These are phyloP conservation scores for Falcaria lacertinaria DNA, from an alignment of 2,888 invertebrate genomes.

Conservation along the genomic window DNA sequence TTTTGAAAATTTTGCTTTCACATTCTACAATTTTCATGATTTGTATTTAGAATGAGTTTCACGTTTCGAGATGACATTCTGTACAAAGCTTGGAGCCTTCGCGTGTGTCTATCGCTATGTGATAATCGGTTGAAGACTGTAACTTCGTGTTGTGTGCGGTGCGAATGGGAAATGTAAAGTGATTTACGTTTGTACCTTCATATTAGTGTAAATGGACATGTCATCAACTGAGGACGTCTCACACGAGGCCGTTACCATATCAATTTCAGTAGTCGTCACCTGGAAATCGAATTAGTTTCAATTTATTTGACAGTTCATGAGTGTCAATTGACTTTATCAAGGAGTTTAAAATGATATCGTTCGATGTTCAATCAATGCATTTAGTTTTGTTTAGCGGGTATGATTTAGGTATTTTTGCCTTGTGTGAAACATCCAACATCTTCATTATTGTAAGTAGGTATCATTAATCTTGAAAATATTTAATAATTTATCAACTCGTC, in stretches of 20 bases:
- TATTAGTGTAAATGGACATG: constrained; percentile 42
- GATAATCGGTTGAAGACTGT: constrained; percentile 73
- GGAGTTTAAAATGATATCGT: background rate
- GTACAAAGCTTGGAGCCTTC: constrained; percentile 33
- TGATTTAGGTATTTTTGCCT: too few relatives aligned
- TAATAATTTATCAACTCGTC: background rate
- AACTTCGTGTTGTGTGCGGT: constrained; percentile 64
- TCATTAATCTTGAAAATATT: background rate
- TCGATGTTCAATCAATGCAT: background rate
- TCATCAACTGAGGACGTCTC: constrained; percentile 23
- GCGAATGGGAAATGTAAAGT: constrained; percentile 57
- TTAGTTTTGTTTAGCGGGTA: too few relatives aligned
- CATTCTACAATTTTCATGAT: too few relatives aligned
- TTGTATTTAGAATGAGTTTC: background rate
- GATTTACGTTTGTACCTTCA: constrained; percentile 57
- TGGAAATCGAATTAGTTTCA: background rate
- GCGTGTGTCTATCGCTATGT: constrained; percentile 60
- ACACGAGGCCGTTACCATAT: constrained; percentile 14
- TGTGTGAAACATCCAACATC: background rate
- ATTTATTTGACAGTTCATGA: background rate
- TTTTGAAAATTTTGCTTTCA: too few relatives aligned
- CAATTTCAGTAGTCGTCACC: background rate
- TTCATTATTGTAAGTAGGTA: background rate
- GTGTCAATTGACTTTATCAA: background rate
- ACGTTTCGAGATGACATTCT: background rate